A percentile compares a stretch with the other conserved stretches of the same genome.
phyloP scores from a whole-genome alignment of 1,140 invertebrate genomes.

The Saccostrea cuccullata region DNA sequence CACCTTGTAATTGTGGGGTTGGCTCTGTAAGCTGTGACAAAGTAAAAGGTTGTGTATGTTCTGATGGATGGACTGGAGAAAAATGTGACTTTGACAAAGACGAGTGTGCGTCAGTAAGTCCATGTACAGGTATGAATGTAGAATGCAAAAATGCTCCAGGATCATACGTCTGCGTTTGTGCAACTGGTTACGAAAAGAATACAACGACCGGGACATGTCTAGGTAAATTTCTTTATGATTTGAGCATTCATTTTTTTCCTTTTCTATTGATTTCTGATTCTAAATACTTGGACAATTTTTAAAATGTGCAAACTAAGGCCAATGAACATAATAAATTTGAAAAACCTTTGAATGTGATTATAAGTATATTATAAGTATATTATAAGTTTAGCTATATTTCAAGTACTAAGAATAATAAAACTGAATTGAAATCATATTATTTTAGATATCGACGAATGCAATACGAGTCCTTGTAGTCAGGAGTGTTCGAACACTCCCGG shows the following conservation, averaged over 20 bases:
- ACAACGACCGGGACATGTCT: conserved; percentile 35
- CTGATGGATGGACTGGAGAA: conserved; percentile 59
- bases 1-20: conserved; percentile 55
- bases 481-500: conserved; percentile 68
- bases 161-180: conserved; percentile 59
- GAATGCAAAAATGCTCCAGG: conserved; percentile 61
- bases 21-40: conserved; percentile 50
- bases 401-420: too few relatives aligned
- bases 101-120: conserved; percentile 52
- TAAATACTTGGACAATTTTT: background rate
- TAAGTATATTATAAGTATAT: background rate
- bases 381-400: too few relatives aligned
- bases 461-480: conserved; percentile 63
- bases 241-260: background rate
- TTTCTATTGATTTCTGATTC: background rate
- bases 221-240: conserved; percentile 33
- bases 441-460: conserved; percentile 75
- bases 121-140: conserved; percentile 26
- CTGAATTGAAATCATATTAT: too few relatives aligned
- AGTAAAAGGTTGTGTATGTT: conserved; percentile 58
- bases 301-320: too few relatives aligned
- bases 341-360: background rate
- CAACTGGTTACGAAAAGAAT: conserved; percentile 53
- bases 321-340: background rate
- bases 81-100: conserved; percentile 61